Conservation (phyloP, 2,888 invertebrate genomes). For the Trichogramma dendrolimi region DNA sequence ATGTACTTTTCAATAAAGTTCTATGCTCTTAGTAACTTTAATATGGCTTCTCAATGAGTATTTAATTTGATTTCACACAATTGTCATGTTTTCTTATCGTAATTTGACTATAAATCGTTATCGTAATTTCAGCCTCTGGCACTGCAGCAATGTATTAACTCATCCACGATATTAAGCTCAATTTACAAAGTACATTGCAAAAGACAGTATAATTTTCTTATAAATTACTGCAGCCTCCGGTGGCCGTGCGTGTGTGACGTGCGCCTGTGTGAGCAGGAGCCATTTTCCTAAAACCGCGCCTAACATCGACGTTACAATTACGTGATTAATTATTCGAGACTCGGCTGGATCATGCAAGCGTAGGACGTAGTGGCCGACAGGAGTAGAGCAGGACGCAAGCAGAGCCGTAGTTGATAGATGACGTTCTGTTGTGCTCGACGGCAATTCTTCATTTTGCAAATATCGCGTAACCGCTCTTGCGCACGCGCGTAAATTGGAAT, state of each 20-base stretch:
- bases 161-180: constrained; percentile 9
- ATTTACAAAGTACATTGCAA: constrained; percentile 8
- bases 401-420: too few relatives aligned
- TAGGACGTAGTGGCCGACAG: not conserved
- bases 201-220: constrained; percentile 17
- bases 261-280: too few relatives aligned
- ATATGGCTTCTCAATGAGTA: too few relatives aligned
- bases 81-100: too few relatives aligned
- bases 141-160: constrained; percentile 8
- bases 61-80: too few relatives aligned
- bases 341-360: constrained; percentile 12
- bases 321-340: constrained; percentile 25
- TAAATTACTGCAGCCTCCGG: constrained; percentile 3
- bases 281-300: not conserved
- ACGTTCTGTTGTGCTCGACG: constrained; percentile 8
- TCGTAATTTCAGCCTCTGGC: not conserved
- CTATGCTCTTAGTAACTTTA: too few relatives aligned
- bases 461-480: not conserved
- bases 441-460: constrained; percentile 17
- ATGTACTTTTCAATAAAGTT: too few relatives aligned
- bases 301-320: constrained; percentile 21
- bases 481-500: constrained; percentile 10
- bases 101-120: not conserved
- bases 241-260: too few relatives aligned
- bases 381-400: too few relatives aligned